These are phyloP conservation scores for Anhinga rufa DNA, from an alignment of 2,113 vertebrate genomes.

Conservation along the genomic window DNA sequence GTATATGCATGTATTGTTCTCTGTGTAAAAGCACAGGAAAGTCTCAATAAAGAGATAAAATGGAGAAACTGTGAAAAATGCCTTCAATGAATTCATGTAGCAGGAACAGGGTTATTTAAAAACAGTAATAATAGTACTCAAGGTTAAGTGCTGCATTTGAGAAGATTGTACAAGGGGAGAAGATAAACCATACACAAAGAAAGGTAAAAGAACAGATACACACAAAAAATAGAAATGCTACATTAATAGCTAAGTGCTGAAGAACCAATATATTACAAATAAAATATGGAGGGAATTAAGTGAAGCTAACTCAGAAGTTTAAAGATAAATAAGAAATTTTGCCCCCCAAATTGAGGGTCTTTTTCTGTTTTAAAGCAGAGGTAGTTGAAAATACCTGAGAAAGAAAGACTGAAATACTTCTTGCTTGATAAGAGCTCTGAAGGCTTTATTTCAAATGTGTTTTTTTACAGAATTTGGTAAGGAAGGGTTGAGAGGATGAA, in stretches of 20 bases:
- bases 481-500: not conserved
- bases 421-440: not conserved
- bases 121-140: not conserved
- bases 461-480: not conserved
- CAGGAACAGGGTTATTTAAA: not conserved
- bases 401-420: not conserved
- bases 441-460: not conserved
- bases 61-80: not conserved
- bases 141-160: not conserved
- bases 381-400: not conserved
- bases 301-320: not conserved
- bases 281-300: not conserved
- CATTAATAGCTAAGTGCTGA: not conserved
- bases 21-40: slow-evolving; percentile 3
- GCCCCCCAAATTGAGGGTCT: not conserved
- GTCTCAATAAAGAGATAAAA: slow-evolving; percentile 12
- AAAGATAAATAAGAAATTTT: not conserved
- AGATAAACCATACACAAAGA: not conserved
- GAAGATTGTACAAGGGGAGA: not conserved
- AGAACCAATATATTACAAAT: not conserved
- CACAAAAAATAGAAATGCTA: not conserved
- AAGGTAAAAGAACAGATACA: not conserved
- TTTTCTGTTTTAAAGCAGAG: not conserved
- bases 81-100: not conserved
- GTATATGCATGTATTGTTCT: not conserved